Conservation (phyloP, 2,113 vertebrate genomes). For the Plestiodon gilberti region DNA sequence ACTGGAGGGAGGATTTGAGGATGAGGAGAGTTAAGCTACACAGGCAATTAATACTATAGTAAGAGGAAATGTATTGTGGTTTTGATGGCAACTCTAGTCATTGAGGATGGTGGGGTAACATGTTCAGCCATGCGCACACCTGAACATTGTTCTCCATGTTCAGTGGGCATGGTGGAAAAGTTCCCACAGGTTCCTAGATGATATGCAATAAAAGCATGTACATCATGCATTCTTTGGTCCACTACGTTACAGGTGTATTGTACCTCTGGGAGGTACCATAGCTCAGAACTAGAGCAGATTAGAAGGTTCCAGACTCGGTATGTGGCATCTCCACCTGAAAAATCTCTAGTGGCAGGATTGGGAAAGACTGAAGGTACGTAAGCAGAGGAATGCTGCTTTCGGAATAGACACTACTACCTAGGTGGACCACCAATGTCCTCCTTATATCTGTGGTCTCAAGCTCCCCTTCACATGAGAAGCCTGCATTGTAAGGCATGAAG, state of each 20-base stretch:
- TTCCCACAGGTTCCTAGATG: background rate
- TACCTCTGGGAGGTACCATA: too few relatives aligned
- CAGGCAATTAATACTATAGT: slow-evolving; percentile 76
- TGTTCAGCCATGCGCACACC: background rate
- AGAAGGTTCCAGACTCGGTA: background rate
- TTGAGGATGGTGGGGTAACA: background rate
- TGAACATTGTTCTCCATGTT: background rate
- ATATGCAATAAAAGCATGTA: background rate
- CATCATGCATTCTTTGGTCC: background rate
- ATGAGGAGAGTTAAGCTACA: slow-evolving; percentile 64
- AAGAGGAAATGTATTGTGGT: slow-evolving; percentile 11
- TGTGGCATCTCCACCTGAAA: background rate
- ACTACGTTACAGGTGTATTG: background rate
- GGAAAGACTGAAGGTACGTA: background rate
- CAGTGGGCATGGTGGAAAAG: background rate
- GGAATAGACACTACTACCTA: background rate
- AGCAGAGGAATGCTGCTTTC: background rate
- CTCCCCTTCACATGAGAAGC: background rate
- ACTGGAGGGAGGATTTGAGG: background rate
- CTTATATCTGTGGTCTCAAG: background rate
- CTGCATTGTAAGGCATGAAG: background rate
- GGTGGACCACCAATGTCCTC: too few relatives aligned
- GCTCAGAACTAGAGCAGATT: too few relatives aligned
- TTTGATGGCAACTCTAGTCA: background rate
- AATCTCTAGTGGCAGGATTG: background rate